phyloP scores from a whole-genome alignment of 2,888 invertebrate species.

The Sesamia inferens region DNA sequence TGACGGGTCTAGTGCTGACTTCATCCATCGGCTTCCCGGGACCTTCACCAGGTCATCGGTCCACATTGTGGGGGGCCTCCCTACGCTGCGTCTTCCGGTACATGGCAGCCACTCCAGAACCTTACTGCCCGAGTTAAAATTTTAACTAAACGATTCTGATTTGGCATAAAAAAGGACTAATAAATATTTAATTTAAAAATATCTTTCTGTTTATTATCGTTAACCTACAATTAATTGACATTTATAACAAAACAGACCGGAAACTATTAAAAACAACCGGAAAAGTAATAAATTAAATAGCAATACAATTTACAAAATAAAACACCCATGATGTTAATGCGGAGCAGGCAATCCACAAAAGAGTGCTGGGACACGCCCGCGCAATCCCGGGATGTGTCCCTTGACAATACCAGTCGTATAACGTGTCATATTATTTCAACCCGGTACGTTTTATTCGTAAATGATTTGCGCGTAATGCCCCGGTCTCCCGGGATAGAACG shows the following conservation, averaged over 20 bases:
- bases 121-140: too few species aligned
- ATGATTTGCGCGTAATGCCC: constrained; percentile 27
- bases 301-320: constrained; percentile 50
- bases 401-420: constrained; percentile 74
- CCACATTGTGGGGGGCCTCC: too few species aligned
- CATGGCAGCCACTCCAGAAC: too few species aligned
- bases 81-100: too few species aligned
- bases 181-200: background rate
- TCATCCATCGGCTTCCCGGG: too few species aligned
- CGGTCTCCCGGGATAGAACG: too few species aligned
- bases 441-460: constrained; percentile 72
- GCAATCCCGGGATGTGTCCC: constrained; percentile 72
- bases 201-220: background rate
- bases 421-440: constrained; percentile 79
- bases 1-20: too few species aligned
- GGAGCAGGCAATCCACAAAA: constrained; percentile 58
- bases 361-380: constrained; percentile 63
- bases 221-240: background rate
- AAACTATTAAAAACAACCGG: constrained; percentile 16
- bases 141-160: too few species aligned
- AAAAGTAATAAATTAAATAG: constrained; percentile 54
- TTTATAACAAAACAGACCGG: constrained; percentile 16
- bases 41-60: too few species aligned
- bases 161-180: too few species aligned
- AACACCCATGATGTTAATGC: constrained; percentile 45